Conservation (phyloP, 2,888 invertebrate species). For the Parascotia fuliginaria region DNA sequence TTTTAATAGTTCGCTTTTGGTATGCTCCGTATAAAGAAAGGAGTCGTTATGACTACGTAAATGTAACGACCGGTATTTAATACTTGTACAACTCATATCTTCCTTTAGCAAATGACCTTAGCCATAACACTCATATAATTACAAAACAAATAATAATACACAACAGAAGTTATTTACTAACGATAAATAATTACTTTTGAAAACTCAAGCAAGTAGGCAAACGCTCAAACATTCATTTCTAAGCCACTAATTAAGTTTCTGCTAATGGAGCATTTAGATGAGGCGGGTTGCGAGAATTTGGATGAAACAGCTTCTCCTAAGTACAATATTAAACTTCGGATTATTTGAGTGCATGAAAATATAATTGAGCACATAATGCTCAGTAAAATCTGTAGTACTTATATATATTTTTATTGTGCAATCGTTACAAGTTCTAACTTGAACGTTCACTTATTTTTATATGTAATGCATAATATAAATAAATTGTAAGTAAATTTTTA, state of each 20-base stretch:
- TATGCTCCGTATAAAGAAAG: too few species aligned
- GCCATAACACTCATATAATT: conserved; percentile 21
- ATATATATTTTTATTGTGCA: too few species aligned
- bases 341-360: conserved; percentile 10
- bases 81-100: neutral
- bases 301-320: conserved; percentile 15
- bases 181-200: conserved; percentile 42
- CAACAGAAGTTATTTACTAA: conserved; percentile 19
- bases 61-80: neutral
- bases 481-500: neutral
- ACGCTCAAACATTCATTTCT: conserved; percentile 41
- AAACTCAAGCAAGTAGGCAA: conserved; percentile 43
- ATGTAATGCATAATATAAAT: too few species aligned
- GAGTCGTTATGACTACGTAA: neutral
- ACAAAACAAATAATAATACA: conserved; percentile 31
- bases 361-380: neutral
- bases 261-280: conserved; percentile 28
- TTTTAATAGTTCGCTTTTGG: too few species aligned
- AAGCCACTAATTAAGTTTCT: conserved; percentile 42
- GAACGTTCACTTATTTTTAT: too few species aligned
- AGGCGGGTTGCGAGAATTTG: conserved; percentile 23
- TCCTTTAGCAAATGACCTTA: neutral
- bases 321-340: conserved; percentile 11
- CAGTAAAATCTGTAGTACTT: neutral
- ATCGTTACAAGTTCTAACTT: too few species aligned